Percentiles rank a stretch among this genome's conserved stretches.
Evolutionary conservation across 2,113 vertebrate genomes (phyloP).

Genomic region (Reinhardtius hippoglossoides): DNA sequence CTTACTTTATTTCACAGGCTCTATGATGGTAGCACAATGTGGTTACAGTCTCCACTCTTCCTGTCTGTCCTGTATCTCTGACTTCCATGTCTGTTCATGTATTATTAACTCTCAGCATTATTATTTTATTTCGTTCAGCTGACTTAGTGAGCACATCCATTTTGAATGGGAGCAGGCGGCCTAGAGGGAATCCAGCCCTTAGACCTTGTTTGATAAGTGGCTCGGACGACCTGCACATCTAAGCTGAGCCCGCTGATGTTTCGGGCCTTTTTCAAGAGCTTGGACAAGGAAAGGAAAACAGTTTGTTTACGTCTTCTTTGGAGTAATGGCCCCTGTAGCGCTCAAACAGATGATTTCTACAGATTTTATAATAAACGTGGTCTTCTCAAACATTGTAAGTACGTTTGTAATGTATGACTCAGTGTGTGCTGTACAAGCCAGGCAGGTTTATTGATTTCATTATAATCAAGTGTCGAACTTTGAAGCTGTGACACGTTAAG

Average conservation of each 20-base stretch:
- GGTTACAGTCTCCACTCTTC: not conserved
- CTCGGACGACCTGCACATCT: not conserved
- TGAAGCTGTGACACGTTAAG: too few relatives aligned
- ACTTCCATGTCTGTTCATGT: constrained; percentile 49
- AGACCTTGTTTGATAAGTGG: constrained; percentile 21
- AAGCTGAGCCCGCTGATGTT: not conserved
- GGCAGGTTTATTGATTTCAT: too few relatives aligned
- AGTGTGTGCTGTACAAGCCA: too few relatives aligned
- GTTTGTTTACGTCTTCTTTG: not conserved
- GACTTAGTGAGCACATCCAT: constrained; percentile 49
- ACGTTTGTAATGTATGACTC: too few relatives aligned
- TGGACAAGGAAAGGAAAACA: not conserved
- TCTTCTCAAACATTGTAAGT: not conserved
- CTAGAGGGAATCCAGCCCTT: not conserved
- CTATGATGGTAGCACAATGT: not conserved
- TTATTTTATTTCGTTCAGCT: constrained; percentile 63
- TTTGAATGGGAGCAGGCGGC: constrained; percentile 39
- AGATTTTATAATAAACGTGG: not conserved
- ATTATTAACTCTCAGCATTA: constrained; percentile 65
- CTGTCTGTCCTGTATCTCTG: not conserved
- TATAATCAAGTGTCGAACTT: too few relatives aligned
- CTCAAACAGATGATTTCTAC: not conserved
- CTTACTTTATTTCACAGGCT: too few relatives aligned
- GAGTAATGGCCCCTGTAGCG: not conserved
- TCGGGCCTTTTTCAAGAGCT: not conserved